Evolutionary conservation across 2,888 invertebrate genomes (phyloP).

Genomic region (Buathra laborator): DNA sequence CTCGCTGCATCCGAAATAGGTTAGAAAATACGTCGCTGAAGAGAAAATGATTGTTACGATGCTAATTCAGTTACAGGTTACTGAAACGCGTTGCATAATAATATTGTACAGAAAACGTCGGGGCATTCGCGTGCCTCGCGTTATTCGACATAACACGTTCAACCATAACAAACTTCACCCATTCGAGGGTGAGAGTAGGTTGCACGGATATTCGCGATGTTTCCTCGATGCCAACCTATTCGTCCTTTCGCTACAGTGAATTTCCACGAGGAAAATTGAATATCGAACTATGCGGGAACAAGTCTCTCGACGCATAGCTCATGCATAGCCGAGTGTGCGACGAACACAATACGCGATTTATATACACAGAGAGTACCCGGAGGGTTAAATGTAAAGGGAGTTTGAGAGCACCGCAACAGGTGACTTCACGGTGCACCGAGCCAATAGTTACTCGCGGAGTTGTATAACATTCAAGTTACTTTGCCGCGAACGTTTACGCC

Average conservation of each 20-base stretch:
- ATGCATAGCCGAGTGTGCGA: not conserved
- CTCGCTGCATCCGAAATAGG: no score
- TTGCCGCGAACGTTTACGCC: not conserved
- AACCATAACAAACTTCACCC: not conserved
- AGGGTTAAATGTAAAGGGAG: not conserved
- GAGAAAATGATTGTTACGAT: not conserved
- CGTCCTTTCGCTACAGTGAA: not conserved
- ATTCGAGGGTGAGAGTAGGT: not conserved
- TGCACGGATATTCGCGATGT: conserved; percentile 11
- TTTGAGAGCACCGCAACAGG: conserved; percentile 20
- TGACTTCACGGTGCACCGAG: not conserved
- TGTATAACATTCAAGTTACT: not conserved
- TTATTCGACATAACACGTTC: not conserved
- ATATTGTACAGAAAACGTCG: not conserved
- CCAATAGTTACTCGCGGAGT: not conserved
- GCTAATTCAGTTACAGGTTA: not conserved
- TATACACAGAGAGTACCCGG: not conserved
- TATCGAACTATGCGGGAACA: not conserved
- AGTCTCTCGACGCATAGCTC: not conserved
- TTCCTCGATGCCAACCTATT: not conserved
- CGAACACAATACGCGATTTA: not conserved
- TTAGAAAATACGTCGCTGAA: not conserved
- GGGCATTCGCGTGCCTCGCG: not conserved
- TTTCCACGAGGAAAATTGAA: conserved; percentile 37
- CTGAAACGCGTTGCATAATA: not conserved